Base-by-base conservation (phyloP, 2,797 vertebrate species). In the Hyperoplus lanceolatus region DNA sequence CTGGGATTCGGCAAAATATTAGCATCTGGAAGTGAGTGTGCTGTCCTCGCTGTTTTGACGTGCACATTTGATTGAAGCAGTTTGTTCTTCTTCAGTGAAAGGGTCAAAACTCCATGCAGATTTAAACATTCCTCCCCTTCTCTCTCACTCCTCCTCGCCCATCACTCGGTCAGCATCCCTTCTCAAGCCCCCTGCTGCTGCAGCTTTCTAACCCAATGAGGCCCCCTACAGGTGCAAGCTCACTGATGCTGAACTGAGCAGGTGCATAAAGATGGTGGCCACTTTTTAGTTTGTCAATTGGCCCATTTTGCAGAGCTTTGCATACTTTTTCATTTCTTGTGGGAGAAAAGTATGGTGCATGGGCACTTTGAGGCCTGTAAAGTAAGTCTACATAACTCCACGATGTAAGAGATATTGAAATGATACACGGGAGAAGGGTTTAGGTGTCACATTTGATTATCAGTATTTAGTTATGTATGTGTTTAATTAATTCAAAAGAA, bases 171-270 rank as follows among this genome's bases (percentile, higher is more conserved):
- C 77, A 60, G 68, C 76, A 50, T 83, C 81, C 73, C 50, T 29
- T 29, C 29, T 43, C 66, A 70, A 60, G 69, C 75, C 75, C 73
- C 79, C 78, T 58, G 77, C 84, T 80, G 74, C 4, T 48, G 73
- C 74, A 54, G 72, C 87, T 90, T 82, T 90, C 64, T 83, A 87
- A 85, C 86, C 77, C 88, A 92, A 92, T 13, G 91, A 90, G 87
- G 90, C 93, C 92, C 93, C 90, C 92, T 94, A 83, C 90, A 91
- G 93, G 92, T 76, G 77, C 70, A 84, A 68, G 49, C 73, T 74
- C 83, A 81, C 76, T 81, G 86, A 72, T 78, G 81, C 84, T 70
- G 67, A 73, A 78, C 77, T 55, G 78, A 90, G 81, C 85, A 80
- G 87, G 77, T 85, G 85, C 79, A 64, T 16, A 49, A 77, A 82